Conservation (phyloP, 1,140 invertebrate species). For the Gryon sp. region DNA sequence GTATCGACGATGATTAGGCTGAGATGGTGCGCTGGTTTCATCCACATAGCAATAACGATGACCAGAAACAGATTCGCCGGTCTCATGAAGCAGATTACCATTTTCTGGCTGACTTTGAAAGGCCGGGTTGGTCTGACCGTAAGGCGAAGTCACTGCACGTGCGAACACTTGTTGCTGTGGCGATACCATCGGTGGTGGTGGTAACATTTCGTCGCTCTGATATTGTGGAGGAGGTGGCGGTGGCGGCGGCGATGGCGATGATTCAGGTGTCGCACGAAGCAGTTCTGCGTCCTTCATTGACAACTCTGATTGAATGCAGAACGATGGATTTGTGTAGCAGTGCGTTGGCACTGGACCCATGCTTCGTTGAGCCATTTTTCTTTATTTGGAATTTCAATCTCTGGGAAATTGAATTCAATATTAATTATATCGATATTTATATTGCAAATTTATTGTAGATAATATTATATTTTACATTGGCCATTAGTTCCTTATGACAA, state of each 20-base stretch:
- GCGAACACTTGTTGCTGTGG: slow-evolving; percentile 62
- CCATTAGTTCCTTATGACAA: no score
- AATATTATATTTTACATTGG: no score
- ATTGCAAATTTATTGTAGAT: no score
- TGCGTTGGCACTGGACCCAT: slow-evolving; percentile 69
- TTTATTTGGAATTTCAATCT: not conserved
- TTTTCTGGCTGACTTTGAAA: slow-evolving; percentile 67
- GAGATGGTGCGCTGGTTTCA: slow-evolving; percentile 41
- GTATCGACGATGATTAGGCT: slow-evolving; percentile 64
- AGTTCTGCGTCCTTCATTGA: slow-evolving; percentile 10
- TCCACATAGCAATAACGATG: slow-evolving; percentile 73
- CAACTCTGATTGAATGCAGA: slow-evolving; percentile 87
- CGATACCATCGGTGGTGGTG: slow-evolving; percentile 67
- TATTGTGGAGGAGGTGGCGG: slow-evolving; percentile 67
- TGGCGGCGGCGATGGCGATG: slow-evolving; percentile 52
- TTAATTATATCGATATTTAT: no score
- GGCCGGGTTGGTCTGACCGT: slow-evolving; percentile 72
- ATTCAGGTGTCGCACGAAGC: slow-evolving; percentile 13
- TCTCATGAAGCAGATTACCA: slow-evolving; percentile 18
- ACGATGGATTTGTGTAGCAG: slow-evolving; percentile 87
- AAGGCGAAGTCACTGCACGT: slow-evolving; percentile 30
- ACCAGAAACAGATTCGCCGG: slow-evolving; percentile 1
- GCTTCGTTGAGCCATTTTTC: slow-evolving; percentile 41
- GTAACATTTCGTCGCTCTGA: slow-evolving; percentile 70
- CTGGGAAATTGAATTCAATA: not conserved